Evolutionary conservation across 1,140 invertebrate species (phyloP).

Genomic region (Sinonovacula constricta): DNA sequence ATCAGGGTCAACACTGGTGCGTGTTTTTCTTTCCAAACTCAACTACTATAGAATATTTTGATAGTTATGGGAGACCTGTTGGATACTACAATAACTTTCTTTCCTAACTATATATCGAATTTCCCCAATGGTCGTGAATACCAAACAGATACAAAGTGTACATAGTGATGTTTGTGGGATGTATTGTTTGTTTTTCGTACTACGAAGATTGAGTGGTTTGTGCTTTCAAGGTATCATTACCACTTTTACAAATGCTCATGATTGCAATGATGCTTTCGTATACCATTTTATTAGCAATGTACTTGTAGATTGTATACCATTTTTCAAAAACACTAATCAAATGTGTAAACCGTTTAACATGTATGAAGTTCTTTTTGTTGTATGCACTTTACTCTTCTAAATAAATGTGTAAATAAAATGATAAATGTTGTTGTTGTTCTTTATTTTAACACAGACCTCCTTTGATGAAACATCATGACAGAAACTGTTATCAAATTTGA

Average conservation of each 20-base stretch:
- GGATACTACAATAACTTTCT: slow-evolving; percentile 10
- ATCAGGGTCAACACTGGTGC: slow-evolving; percentile 18
- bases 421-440: slow-evolving; percentile 7
- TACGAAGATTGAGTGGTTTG: slow-evolving; percentile 30
- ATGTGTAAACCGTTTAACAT: slow-evolving; percentile 19
- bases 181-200: no score
- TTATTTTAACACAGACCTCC: no score
- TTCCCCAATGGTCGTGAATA: not conserved
- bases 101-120: not conserved
- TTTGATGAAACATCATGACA: not conserved
- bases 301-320: not conserved
- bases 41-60: slow-evolving; percentile 29
- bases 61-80: slow-evolving; percentile 27
- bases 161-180: no score
- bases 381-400: no score
- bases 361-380: no score
- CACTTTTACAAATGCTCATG: slow-evolving; percentile 36
- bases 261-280: slow-evolving; percentile 21
- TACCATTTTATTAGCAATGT: slow-evolving; percentile 1
- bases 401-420: not conserved
- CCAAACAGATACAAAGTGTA: no score
- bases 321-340: slow-evolving; percentile 13
- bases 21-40: no score
- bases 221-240: slow-evolving; percentile 19
- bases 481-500: slow-evolving; percentile 9